Evolutionary conservation across 2,888 invertebrate genomes (phyloP).

Genomic region (Hypomecis atomaria): DNA sequence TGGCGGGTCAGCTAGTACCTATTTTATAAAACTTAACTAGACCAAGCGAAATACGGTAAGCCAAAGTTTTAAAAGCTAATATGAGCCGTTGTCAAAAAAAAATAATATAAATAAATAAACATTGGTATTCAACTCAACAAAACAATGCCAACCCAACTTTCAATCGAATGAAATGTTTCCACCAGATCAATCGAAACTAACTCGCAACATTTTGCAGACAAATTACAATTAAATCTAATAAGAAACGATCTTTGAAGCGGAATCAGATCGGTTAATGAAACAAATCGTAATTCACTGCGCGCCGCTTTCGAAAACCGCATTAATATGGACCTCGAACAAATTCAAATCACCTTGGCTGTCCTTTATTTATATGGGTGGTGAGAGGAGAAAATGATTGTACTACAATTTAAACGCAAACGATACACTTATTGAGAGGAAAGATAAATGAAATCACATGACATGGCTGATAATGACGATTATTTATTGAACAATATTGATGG

Average conservation of each 20-base stretch:
- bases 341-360: conserved; percentile 44
- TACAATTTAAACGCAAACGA: conserved; percentile 31
- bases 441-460: conserved; percentile 41
- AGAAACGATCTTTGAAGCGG: conserved; percentile 11
- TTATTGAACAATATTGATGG: conserved; percentile 40
- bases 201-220: conserved; percentile 12
- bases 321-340: conserved; percentile 48
- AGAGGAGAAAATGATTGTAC: conserved; percentile 27
- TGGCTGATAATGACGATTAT: conserved; percentile 41
- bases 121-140: not conserved
- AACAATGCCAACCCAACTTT: conserved; percentile 8
- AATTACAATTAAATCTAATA: conserved; percentile 19
- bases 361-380: conserved; percentile 44
- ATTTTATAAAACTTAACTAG: too few relatives aligned
- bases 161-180: conserved; percentile 18
- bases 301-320: conserved; percentile 43
- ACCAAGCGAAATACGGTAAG: too few relatives aligned
- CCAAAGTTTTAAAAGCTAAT: not conserved
- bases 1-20: too few relatives aligned
- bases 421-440: conserved; percentile 27
- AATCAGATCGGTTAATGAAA: conserved; percentile 38
- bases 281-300: conserved; percentile 45
- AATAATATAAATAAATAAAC: too few relatives aligned
- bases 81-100: not conserved
- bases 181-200: conserved; percentile 19